Conservation (phyloP, 2,113 vertebrate species). For the Vombatus ursinus region DNA sequence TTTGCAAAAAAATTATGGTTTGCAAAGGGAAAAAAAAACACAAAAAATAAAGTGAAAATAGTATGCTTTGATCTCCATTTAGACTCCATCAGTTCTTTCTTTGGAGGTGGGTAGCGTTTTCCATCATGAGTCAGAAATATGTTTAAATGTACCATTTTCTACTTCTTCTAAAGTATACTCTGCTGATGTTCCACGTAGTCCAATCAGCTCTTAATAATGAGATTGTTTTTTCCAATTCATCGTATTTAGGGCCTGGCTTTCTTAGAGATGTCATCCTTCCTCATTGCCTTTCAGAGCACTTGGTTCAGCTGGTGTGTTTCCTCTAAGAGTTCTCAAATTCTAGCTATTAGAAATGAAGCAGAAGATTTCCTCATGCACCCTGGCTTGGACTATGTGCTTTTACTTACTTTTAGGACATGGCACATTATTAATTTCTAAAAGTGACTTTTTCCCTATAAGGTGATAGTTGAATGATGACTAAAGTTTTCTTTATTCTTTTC, state of each 20-base stretch:
- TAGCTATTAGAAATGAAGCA: neutral
- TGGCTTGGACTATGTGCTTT: slow-evolving; percentile 23
- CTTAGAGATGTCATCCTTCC: neutral
- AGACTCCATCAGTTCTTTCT: too few relatives aligned
- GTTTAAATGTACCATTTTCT: neutral
- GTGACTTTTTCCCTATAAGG: neutral
- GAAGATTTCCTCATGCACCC: neutral
- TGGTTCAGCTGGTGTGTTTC: neutral
- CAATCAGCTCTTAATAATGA: neutral
- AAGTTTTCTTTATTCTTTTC: neutral
- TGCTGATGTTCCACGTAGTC: too few relatives aligned
- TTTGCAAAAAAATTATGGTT: too few relatives aligned
- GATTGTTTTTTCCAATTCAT: neutral
- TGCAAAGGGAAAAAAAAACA: too few relatives aligned
- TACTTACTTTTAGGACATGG: neutral
- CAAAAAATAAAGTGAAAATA: too few relatives aligned
- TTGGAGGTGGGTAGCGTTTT: too few relatives aligned
- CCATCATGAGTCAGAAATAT: neutral
- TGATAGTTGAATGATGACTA: neutral
- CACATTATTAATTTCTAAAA: neutral
- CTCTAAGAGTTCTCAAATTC: slow-evolving; percentile 27
- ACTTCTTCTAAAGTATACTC: neutral
- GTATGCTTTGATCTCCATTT: too few relatives aligned
- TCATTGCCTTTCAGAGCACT: neutral
- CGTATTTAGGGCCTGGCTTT: neutral